A percentile compares a stretch with the other conserved stretches of the same genome.
Conservation (phyloP, 37 sponge, comb jelly and placozoan species). For the Mnemiopsis leidyi region DNA sequence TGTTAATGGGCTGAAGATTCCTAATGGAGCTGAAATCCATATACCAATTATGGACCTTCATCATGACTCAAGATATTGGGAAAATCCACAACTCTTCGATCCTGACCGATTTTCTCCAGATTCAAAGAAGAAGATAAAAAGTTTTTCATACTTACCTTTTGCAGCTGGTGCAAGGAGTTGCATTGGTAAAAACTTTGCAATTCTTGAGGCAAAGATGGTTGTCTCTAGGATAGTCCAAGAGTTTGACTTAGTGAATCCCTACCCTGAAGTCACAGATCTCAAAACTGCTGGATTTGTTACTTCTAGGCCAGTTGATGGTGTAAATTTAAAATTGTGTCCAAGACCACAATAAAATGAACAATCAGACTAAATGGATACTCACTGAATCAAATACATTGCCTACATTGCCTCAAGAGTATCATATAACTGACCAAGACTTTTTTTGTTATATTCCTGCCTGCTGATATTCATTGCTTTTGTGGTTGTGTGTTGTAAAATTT, state of each 20-base stretch:
- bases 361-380: too few relatives aligned
- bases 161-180: neutral
- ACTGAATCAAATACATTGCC: too few relatives aligned
- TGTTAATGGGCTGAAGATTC: neutral
- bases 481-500: too few relatives aligned
- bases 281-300: neutral
- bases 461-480: too few relatives aligned
- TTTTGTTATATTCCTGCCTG: too few relatives aligned
- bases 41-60: conserved; percentile 13
- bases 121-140: neutral
- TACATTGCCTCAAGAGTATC: too few relatives aligned
- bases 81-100: neutral
- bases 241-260: neutral
- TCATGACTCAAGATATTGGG: neutral
- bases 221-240: neutral
- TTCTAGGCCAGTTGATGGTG: neutral
- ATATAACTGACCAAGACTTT: too few relatives aligned
- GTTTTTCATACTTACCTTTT: neutral
- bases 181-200: conserved; percentile 23
- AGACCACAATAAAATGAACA: too few relatives aligned
- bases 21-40: neutral
- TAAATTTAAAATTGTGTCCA: neutral
- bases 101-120: neutral
- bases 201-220: neutral
- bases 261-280: conserved; percentile 17